phyloP scores from a whole-genome alignment of 2,888 invertebrate genomes.

The Ennomos quercinarius region DNA sequence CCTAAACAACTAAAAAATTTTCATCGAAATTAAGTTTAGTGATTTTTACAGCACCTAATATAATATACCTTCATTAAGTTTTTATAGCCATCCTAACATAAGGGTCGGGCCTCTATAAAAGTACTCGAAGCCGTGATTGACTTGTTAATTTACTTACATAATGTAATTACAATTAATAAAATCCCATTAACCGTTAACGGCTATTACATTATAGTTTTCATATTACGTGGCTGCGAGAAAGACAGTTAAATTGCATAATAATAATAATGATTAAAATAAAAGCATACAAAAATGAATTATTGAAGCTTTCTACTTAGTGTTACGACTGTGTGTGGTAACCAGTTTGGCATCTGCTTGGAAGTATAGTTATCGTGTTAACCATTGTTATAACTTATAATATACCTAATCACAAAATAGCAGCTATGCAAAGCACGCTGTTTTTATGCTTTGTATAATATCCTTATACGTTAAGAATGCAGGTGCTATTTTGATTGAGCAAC shows the following conservation, averaged over 20 bases:
- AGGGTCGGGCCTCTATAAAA: neutral
- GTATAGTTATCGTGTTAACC: too few relatives aligned
- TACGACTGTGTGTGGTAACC: neutral
- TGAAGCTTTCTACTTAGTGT: conserved; percentile 8
- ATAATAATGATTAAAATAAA: conserved; percentile 33
- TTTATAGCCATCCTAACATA: conserved; percentile 8
- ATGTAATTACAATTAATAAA: conserved; percentile 33
- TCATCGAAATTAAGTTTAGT: too few relatives aligned
- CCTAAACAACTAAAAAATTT: too few relatives aligned
- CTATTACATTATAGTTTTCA: conserved; percentile 35
- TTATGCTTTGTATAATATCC: too few relatives aligned
- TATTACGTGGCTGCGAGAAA: conserved; percentile 23
- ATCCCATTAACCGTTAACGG: conserved; percentile 31
- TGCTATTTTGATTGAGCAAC: too few relatives aligned
- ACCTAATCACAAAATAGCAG: too few relatives aligned
- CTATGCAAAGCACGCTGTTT: too few relatives aligned
- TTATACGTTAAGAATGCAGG: too few relatives aligned
- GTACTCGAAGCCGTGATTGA: conserved; percentile 12
- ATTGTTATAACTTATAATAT: too few relatives aligned
- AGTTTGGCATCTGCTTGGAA: neutral
- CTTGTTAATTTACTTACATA: conserved; percentile 30
- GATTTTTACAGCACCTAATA: too few relatives aligned
- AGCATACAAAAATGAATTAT: conserved; percentile 14
- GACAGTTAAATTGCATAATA: conserved; percentile 33
- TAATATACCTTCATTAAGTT: neutral